phyloP scores from a whole-genome alignment of 1,140 invertebrate genomes.

The Chrysomallon squamiferum region DNA sequence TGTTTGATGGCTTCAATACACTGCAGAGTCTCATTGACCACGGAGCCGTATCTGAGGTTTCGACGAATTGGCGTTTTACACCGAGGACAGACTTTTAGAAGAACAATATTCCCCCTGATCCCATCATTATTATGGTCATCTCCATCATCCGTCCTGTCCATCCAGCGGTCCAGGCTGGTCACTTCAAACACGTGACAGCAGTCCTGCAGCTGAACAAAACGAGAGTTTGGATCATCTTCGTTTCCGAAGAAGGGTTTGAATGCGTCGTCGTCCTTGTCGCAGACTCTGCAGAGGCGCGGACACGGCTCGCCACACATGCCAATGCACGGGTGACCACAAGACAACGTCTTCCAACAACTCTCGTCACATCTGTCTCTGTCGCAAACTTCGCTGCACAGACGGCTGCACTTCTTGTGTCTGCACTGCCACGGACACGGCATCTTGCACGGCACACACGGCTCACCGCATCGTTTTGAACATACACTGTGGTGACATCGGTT shows the following conservation, averaged over 20 bases:
- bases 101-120: conserved; percentile 64
- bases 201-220: conserved; percentile 23
- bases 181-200: conserved; percentile 28
- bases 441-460: conserved; percentile 68
- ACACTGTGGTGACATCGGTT: conserved; percentile 66
- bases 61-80: conserved; percentile 72
- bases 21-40: conserved; percentile 5
- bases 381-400: conserved; percentile 69
- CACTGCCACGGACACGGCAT: conserved; percentile 65
- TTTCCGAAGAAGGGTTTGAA: conserved; percentile 13
- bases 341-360: conserved; percentile 35
- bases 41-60: conserved; percentile 69
- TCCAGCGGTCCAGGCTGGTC: conserved; percentile 61
- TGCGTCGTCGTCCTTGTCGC: conserved; percentile 18
- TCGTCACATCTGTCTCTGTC: conserved; percentile 65
- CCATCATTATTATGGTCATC: conserved; percentile 65
- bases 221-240: conserved; percentile 22
- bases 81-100: conserved; percentile 70
- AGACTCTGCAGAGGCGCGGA: conserved; percentile 49
- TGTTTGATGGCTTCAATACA: conserved; percentile 32
- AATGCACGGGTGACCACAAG: conserved; percentile 72
- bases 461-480: conserved; percentile 69
- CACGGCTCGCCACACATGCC: conserved; percentile 73
- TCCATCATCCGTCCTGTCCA: conserved; percentile 67
- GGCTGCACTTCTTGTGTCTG: conserved; percentile 66